Conservation (phyloP, 1,140 invertebrate species). For the Hypothenemus hampei region DNA sequence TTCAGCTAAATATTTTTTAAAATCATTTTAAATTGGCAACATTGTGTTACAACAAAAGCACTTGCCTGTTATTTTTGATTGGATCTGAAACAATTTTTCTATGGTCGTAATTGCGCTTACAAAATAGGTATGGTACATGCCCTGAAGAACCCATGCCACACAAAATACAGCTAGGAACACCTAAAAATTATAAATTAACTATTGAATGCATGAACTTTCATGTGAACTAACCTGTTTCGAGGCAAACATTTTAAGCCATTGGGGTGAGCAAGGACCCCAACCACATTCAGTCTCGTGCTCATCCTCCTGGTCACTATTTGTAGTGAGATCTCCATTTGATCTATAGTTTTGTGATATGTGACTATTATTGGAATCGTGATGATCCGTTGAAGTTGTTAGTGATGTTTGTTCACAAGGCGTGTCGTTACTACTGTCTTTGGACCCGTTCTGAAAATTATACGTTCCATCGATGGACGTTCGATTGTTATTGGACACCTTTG, state of each 20-base stretch:
- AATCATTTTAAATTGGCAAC: no score
- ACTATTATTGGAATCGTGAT: slow-evolving; percentile 15
- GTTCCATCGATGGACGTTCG: slow-evolving; percentile 15
- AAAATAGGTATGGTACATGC: slow-evolving; percentile 94
- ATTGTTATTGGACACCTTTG: slow-evolving; percentile 26
- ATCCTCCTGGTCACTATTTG: slow-evolving; percentile 28
- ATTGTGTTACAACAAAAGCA: no score
- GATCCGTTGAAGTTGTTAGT: slow-evolving; percentile 11
- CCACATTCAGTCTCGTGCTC: slow-evolving; percentile 59
- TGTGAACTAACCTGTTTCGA: slow-evolving; percentile 61
- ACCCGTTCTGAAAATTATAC: slow-evolving; percentile 22
- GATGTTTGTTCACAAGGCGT: slow-evolving; percentile 17
- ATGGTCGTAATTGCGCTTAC: slow-evolving; percentile 95
- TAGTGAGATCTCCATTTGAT: slow-evolving; percentile 14
- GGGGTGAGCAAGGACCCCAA: slow-evolving; percentile 61
- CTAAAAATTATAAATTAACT: slow-evolving; percentile 9
- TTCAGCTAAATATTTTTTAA: no score
- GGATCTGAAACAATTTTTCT: slow-evolving; percentile 93
- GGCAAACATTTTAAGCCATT: slow-evolving; percentile 71
- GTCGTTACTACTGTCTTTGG: slow-evolving; percentile 21
- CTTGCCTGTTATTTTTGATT: slow-evolving; percentile 84
- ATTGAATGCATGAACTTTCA: neutral
- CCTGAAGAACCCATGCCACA: slow-evolving; percentile 83
- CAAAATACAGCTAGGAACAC: slow-evolving; percentile 85
- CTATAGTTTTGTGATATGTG: slow-evolving; percentile 17